Base-by-base conservation (phyloP, 2,797 vertebrate genomes). In the Hemitrygon akajei region DNA sequence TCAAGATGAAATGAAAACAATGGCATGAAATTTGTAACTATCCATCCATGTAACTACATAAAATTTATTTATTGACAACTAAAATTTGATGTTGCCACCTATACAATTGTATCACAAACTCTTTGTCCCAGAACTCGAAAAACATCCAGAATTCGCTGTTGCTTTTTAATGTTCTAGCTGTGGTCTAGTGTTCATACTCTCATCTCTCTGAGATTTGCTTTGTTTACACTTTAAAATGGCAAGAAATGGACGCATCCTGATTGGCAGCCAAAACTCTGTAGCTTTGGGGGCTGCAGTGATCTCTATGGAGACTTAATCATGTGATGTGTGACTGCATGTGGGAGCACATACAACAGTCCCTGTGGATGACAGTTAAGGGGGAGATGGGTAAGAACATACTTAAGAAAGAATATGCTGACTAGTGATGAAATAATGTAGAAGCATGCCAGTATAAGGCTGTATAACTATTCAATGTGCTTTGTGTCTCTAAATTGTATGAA, bases 1-100 rank as follows among this genome's bases (percentile, higher is more conserved):
- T 93, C 47, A 77, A 80, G 77, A 66, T 40, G 30, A 93, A 69
- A 58, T 93, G 40, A 14, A 93, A 79, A n/a, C 79, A 93, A 56
- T 84, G 58, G 10, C 34, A 56, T 30, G n/a, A 93, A 63, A 93
- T 93, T 37, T 47, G 66, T 80, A 40, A 80, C 30, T 22, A 60
- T 27, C 93, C 30, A 37, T n/a, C 75, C 47, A n/a, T 30, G 93
- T 22, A 63, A 40, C 10, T 27, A 34, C 37, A 30, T 75, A 93
- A 30, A 93, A 30, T 30, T 60, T 37, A 69, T 89, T 89, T 69
- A 3, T 60, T 89, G 34, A 66, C 20, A 37, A 63, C n/a, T 34
- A 89, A 66, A 6, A 69, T 34, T 89, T 37, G 60, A 89, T 22
- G 30, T 89, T 69, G 18, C 18, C 86, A 66, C 60, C 66, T 69